A percentile compares a stretch with the other conserved stretches of the same genome.
Conservation (phyloP, 2,113 vertebrate species). For the Trichomycterus rosablanca region DNA sequence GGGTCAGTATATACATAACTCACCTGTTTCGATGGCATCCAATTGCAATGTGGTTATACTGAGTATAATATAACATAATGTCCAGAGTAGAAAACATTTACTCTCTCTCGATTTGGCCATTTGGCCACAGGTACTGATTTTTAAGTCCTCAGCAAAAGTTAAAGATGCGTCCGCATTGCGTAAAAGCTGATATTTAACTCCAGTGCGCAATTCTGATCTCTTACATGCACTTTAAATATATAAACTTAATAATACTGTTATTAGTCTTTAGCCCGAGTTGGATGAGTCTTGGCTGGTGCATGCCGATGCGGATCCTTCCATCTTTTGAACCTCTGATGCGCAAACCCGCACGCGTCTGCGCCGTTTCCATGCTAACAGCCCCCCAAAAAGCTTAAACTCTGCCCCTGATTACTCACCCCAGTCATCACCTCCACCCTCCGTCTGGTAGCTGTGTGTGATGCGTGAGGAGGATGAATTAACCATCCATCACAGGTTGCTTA, state of each 20-base stretch:
- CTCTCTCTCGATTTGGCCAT: slow-evolving; percentile 34
- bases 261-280: too few relatives aligned
- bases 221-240: background rate
- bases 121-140: background rate
- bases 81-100: slow-evolving; percentile 18
- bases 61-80: slow-evolving; percentile 52
- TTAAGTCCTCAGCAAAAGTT: background rate
- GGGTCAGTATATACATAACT: too few relatives aligned
- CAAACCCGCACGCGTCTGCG: slow-evolving; percentile 31
- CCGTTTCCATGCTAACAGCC: slow-evolving; percentile 56
- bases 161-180: background rate
- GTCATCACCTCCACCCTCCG: slow-evolving; percentile 1
- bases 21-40: slow-evolving; percentile 65
- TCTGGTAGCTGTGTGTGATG: too few relatives aligned
- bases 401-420: background rate
- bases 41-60: slow-evolving; percentile 31
- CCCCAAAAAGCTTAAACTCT: slow-evolving; percentile 37
- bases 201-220: too few relatives aligned
- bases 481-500: slow-evolving; percentile 3
- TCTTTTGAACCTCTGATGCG: too few relatives aligned
- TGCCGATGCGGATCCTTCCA: too few relatives aligned
- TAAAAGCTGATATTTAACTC: too few relatives aligned
- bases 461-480: too few relatives aligned
- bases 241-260: too few relatives aligned
- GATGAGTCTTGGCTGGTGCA: too few relatives aligned